These are phyloP conservation scores for Aegithalos caudatus DNA, from an alignment of 2,113 vertebrate genomes.

Conservation along the genomic window DNA sequence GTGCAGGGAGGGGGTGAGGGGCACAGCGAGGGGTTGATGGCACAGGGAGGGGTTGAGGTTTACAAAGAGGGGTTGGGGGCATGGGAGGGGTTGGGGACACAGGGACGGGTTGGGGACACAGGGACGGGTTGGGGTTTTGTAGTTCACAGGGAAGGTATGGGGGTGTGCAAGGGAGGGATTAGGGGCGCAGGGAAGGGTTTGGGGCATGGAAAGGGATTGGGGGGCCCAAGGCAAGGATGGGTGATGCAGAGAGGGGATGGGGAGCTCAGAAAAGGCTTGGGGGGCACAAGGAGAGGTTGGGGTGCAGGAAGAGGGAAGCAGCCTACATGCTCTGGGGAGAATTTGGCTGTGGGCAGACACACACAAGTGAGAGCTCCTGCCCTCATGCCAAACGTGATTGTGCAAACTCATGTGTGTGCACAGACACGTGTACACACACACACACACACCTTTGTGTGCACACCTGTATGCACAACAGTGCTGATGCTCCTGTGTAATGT, in stretches of 20 bases:
- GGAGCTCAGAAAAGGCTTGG: not conserved
- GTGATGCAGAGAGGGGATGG: too few species aligned
- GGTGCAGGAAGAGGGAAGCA: not conserved
- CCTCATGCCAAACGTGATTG: fast-evolving
- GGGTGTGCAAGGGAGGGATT: not conserved
- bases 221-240: not conserved
- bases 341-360: fast-evolving
- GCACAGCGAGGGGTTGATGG: not conserved
- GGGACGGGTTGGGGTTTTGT: not conserved
- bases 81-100: too few species aligned
- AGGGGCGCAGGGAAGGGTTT: not conserved
- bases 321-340: fast-evolving
- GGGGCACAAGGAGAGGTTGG: not conserved
- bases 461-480: fast-evolving
- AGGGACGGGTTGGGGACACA: fast-evolving
- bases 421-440: too few species aligned
- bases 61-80: too few species aligned
- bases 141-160: not conserved
- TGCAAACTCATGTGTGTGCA: not conserved
- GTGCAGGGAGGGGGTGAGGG: too few species aligned
- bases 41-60: too few species aligned
- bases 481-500: not conserved
- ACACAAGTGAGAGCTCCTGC: not conserved
- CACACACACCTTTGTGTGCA: not conserved
- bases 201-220: not conserved